phyloP scores from a whole-genome alignment of 2,113 vertebrate species.

The Greenwoodochromis staneri region DNA sequence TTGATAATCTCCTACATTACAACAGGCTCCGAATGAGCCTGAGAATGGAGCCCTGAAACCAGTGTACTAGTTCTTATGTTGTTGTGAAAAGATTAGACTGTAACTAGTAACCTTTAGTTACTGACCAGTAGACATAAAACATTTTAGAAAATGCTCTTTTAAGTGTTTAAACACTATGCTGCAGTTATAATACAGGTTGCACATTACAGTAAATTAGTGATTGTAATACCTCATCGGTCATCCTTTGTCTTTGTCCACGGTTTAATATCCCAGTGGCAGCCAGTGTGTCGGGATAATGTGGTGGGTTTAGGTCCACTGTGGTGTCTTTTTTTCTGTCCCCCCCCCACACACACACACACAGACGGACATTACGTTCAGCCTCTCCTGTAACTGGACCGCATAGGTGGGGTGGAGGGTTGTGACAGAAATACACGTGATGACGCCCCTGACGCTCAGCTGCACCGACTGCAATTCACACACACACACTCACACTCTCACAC shows the following conservation, averaged over 20 bases:
- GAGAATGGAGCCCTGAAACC: background rate
- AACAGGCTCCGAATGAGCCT: background rate
- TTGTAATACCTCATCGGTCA: background rate
- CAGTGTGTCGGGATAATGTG: background rate
- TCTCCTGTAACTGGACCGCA: slow-evolving; percentile 70
- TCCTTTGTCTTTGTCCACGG: background rate
- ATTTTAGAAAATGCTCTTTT: background rate
- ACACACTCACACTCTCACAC: background rate
- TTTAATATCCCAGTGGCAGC: background rate
- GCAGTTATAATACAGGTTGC: background rate
- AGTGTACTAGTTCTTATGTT: background rate
- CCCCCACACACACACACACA: background rate
- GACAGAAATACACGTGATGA: slow-evolving; percentile 74
- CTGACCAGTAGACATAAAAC: background rate
- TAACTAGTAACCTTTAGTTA: background rate
- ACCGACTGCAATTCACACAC: slow-evolving; percentile 34
- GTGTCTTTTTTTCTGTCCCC: background rate
- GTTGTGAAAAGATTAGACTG: background rate
- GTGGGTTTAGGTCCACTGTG: background rate
- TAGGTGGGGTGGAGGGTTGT: slow-evolving; percentile 61
- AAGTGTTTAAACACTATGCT: background rate
- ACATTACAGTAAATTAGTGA: background rate
- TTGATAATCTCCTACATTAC: slow-evolving; percentile 19
- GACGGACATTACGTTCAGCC: background rate
- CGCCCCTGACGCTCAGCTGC: slow-evolving; percentile 48